A percentile compares a stretch with the other conserved stretches of the same genome.
These are phyloP conservation scores for Falco rusticolus DNA, from an alignment of 2,797 vertebrate species.

Conservation along the genomic window DNA sequence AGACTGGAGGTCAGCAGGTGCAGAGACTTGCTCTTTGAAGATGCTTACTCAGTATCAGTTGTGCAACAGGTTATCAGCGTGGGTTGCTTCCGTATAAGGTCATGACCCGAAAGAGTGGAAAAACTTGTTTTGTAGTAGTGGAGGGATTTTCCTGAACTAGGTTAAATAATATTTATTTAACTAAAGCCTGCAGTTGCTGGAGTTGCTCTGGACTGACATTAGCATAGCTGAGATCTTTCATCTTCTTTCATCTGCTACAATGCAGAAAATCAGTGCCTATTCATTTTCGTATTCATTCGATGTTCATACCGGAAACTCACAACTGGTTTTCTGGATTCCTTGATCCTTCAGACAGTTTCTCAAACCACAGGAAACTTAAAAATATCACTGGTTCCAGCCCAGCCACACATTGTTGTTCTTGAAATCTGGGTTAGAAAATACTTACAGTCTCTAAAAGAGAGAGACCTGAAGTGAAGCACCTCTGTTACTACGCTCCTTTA, in stretches of 20 bases:
- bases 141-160: conserved; percentile 58
- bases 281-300: conserved; percentile 8
- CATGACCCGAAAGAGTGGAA: conserved; percentile 30
- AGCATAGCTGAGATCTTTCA: neutral
- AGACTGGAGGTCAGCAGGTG: conserved; percentile 7
- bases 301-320: neutral
- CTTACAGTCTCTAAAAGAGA: neutral
- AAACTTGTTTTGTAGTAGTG: conserved; percentile 55
- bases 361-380: conserved; percentile 66
- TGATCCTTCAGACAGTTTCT: conserved; percentile 54
- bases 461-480: neutral
- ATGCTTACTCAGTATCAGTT: conserved; percentile 41
- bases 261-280: neutral
- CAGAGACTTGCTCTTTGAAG: conserved; percentile 36
- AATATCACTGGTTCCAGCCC: conserved; percentile 61
- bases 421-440: conserved; percentile 63
- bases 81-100: conserved; percentile 42
- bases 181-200: conserved; percentile 13
- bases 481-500: neutral
- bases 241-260: conserved; percentile 7
- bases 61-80: conserved; percentile 56
- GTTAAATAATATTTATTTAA: conserved; percentile 51
- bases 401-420: conserved; percentile 47
- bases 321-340: conserved; percentile 42
- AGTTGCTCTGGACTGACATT: neutral